Conservation (phyloP, 64 coral and sea anemone species). For the Dendronephthya gigantea region DNA sequence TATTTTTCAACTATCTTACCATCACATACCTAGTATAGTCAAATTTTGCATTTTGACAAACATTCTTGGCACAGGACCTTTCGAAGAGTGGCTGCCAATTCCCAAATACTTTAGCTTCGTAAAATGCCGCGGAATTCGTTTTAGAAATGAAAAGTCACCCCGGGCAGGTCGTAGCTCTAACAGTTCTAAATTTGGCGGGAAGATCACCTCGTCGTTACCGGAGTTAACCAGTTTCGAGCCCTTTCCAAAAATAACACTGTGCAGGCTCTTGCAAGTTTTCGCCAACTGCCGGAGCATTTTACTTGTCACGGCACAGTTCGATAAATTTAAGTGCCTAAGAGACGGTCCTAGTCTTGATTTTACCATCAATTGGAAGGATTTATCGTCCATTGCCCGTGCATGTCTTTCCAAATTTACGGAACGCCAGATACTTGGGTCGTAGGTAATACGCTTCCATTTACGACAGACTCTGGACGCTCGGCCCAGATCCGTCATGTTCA, state of each 20-base stretch:
- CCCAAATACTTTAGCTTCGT: slow-evolving; percentile 81
- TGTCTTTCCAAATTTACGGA: slow-evolving; percentile 64
- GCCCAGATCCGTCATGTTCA: slow-evolving; percentile 60
- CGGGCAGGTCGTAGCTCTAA: slow-evolving; percentile 82
- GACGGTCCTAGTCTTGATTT: slow-evolving; percentile 73
- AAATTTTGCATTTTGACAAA: slow-evolving; percentile 87
- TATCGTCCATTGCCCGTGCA: slow-evolving; percentile 62
- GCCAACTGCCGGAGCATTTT: slow-evolving; percentile 64
- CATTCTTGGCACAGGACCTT: slow-evolving; percentile 71
- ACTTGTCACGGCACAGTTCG: slow-evolving; percentile 62
- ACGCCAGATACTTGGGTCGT: slow-evolving; percentile 84
- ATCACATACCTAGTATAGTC: background rate
- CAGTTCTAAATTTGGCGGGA: slow-evolving; percentile 80
- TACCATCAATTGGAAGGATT: slow-evolving; percentile 70
- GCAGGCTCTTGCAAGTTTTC: slow-evolving; percentile 74
- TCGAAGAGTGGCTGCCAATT: slow-evolving; percentile 75
- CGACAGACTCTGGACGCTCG: slow-evolving; percentile 64
- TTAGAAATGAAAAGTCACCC: slow-evolving; percentile 78
- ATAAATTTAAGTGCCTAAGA: slow-evolving; percentile 63
- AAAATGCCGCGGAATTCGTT: slow-evolving; percentile 79
- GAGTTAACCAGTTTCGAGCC: slow-evolving; percentile 64
- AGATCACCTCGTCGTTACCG: slow-evolving; percentile 53
- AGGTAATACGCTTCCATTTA: slow-evolving; percentile 77
- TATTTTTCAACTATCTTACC: background rate
- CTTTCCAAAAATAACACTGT: slow-evolving; percentile 74